A percentile compares a stretch with the other conserved stretches of the same genome.
phyloP scores from a whole-genome alignment of 2,888 invertebrate genomes.

The Ormyrus rosae region DNA sequence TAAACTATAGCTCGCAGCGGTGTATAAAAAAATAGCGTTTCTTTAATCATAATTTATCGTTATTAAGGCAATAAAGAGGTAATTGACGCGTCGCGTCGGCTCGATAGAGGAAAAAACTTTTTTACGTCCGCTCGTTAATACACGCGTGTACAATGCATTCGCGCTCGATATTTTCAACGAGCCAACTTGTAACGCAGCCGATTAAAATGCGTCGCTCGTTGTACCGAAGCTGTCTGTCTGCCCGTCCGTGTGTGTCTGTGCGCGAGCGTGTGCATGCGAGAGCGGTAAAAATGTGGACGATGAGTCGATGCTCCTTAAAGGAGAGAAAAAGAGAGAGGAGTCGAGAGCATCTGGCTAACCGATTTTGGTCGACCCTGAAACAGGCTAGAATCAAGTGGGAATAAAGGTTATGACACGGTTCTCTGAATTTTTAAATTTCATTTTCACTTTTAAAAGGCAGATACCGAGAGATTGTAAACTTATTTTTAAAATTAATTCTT shows the following conservation, averaged over 20 bases:
- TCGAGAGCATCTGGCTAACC: conserved; percentile 44
- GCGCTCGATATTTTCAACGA: neutral
- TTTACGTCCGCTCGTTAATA: conserved; percentile 40
- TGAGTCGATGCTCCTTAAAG: conserved; percentile 45
- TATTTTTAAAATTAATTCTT: no score
- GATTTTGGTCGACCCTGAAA: conserved; percentile 38
- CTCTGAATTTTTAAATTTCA: conserved; percentile 11
- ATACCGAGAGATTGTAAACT: neutral
- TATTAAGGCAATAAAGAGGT: conserved; percentile 47
- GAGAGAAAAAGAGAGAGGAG: conserved; percentile 22
- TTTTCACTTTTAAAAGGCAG: neutral
- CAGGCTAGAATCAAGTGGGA: conserved; percentile 33
- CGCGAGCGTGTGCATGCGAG: conserved; percentile 2
- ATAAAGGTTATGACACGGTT: conserved; percentile 46
- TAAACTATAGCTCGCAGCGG: no score
- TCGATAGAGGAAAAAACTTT: conserved; percentile 46
- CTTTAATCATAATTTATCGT: conserved; percentile 46
- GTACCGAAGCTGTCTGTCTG: neutral
- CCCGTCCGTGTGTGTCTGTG: no score
- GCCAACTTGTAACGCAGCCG: conserved; percentile 17
- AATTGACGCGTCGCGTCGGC: conserved; percentile 40
- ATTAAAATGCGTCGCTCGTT: conserved; percentile 48
- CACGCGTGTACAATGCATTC: neutral
- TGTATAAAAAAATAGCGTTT: neutral
- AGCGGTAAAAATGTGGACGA: neutral